phyloP scores from a whole-genome alignment of 2,113 vertebrate genomes.

The Ailurus styani region DNA sequence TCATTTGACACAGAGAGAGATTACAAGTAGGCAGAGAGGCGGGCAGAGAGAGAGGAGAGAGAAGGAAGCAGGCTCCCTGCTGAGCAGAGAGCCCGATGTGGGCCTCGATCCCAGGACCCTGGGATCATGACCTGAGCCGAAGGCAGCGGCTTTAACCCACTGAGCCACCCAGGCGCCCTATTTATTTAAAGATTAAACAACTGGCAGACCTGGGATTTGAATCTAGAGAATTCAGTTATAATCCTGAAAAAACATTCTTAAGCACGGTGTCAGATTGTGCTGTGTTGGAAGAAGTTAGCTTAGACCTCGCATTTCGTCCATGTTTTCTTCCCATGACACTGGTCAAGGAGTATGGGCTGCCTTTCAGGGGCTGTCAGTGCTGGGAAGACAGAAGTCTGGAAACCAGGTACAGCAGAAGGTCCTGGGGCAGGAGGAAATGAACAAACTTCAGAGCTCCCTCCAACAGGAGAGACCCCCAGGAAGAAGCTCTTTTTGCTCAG shows the following conservation, averaged over 20 bases:
- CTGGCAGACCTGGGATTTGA: background rate
- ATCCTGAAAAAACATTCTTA: background rate
- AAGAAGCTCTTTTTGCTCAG: background rate
- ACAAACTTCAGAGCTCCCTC: background rate
- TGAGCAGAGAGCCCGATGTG: too few relatives aligned
- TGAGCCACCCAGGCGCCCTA: too few relatives aligned
- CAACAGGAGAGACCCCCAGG: background rate
- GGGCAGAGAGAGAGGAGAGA: too few relatives aligned
- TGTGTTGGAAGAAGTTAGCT: background rate
- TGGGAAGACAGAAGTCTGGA: background rate
- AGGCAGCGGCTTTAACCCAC: too few relatives aligned
- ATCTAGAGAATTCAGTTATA: background rate
- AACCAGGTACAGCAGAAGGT: background rate
- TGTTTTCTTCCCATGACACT: background rate
- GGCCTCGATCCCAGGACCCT: too few relatives aligned
- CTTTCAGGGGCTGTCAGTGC: background rate
- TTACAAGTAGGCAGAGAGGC: too few relatives aligned
- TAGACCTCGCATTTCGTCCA: background rate
- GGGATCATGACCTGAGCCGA: too few relatives aligned
- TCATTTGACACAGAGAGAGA: too few relatives aligned
- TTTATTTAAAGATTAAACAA: too few relatives aligned
- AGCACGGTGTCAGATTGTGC: background rate
- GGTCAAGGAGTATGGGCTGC: background rate
- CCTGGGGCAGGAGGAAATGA: background rate
- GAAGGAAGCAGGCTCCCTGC: too few relatives aligned